A percentile compares a stretch with the other conserved stretches of the same genome.
phyloP scores from a whole-genome alignment of 2,113 vertebrate genomes.

The Thunnus thynnus region DNA sequence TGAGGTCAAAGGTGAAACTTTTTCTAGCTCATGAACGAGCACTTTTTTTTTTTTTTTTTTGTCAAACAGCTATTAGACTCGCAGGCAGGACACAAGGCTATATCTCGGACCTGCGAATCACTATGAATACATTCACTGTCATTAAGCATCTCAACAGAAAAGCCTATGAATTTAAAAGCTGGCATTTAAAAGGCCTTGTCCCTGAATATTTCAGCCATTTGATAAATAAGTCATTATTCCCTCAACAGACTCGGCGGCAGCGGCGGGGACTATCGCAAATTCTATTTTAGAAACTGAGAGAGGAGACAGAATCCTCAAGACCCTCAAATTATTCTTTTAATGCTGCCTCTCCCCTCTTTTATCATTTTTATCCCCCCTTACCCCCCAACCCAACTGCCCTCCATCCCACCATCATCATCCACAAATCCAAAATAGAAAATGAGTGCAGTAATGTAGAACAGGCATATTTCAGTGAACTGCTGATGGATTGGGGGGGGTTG shows the following conservation, averaged over 20 bases:
- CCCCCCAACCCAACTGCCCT: neutral
- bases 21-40: neutral
- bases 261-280: conserved; percentile 62
- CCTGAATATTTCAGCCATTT: conserved; percentile 76
- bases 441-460: conserved; percentile 55
- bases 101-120: conserved; percentile 45
- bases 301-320: conserved; percentile 52
- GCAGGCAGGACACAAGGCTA: conserved; percentile 22
- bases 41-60: neutral
- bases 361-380: conserved; percentile 33
- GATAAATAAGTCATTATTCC: conserved; percentile 80
- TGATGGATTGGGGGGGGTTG: conserved; percentile 16
- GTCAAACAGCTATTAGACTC: conserved; percentile 56
- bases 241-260: conserved; percentile 47
- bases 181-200: conserved; percentile 62
- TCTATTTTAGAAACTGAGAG: conserved; percentile 60
- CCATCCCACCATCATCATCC: conserved; percentile 62
- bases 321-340: conserved; percentile 69
- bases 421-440: conserved; percentile 63
- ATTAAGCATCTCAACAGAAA: conserved; percentile 66
- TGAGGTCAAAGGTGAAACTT: conserved; percentile 68
- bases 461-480: conserved; percentile 47
- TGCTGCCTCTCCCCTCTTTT: conserved; percentile 45
- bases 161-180: conserved; percentile 66
- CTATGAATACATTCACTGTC: conserved; percentile 67